Evolutionary conservation across 2,797 vertebrate genomes (phyloP), one percentile per base, ranked within the genome.

Genomic region (Lutjanus argentimaculatus): DNA sequence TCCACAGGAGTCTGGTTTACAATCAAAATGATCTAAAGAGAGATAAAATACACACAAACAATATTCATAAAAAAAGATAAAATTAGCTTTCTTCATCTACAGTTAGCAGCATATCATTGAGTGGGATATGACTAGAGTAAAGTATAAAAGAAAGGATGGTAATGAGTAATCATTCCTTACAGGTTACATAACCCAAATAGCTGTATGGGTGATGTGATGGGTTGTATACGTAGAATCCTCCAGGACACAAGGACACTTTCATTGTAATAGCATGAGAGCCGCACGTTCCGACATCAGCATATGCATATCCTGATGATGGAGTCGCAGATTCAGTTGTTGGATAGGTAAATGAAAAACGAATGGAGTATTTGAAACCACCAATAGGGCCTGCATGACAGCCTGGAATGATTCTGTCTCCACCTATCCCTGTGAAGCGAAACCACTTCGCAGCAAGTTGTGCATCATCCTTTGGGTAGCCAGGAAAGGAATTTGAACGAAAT

Each of bases 151-250:
- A 53, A 15, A 48, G 1, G 2, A 49, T 25, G 21, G 25, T 3
- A 9, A 45, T 15, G 36, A 77, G 19, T 13, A 22, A 42, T 0
- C 3, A 61, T 17, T 22, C 2, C 80, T 87, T 80, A 89, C 91
- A 86, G 22, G 72, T 91, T 7, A 17, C 4, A 30, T 77, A 86
- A 55, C 19, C 79, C 25, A 17, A 0, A 19, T 0, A 0, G 6
- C 0, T 0, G 0, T 0, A 0, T 13, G 36, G 21, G 16, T 80
- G 49, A 4, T 0, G 1, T 8, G 3, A 4, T 15, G 76, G 80
- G 17, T 66, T 67, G 72, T 83, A 90, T 16, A 91, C 72, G 63
- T 72, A 79, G 78, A 91, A 91, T 56, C 72, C 80, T 42, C 75
- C 90, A 68, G 88, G 85, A 72, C 90, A 91, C 14, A 84, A 76